These are phyloP conservation scores for Shargacucullia verbasci DNA, from an alignment of 2,888 invertebrate genomes.

Conservation along the genomic window DNA sequence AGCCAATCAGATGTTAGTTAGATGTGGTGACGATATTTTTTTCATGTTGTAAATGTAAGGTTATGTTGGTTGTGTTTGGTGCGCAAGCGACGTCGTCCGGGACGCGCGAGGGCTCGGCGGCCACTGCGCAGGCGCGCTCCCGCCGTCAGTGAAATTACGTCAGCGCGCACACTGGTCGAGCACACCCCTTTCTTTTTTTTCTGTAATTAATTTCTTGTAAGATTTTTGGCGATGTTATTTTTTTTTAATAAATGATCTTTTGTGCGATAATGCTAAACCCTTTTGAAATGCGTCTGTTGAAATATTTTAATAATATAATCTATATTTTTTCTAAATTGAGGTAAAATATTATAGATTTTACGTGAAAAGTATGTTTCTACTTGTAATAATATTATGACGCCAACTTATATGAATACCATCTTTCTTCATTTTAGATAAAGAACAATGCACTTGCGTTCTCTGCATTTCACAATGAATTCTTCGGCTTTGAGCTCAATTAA, in stretches of 20 bases:
- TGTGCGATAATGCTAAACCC: slow-evolving; percentile 45
- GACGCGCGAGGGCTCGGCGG: slow-evolving; percentile 78
- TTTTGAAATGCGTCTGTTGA: slow-evolving; percentile 28
- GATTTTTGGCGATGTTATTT: slow-evolving; percentile 77
- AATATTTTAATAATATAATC: slow-evolving; percentile 40
- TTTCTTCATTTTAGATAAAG: background rate
- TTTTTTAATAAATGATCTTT: slow-evolving; percentile 59
- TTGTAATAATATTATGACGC: too few relatives aligned
- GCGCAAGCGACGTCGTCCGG: slow-evolving; percentile 72
- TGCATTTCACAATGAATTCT: slow-evolving; percentile 19
- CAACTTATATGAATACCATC: background rate
- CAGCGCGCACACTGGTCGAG: slow-evolving; percentile 75
- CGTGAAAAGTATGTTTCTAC: too few relatives aligned
- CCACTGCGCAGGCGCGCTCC: slow-evolving; percentile 77
- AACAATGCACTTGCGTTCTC: slow-evolving; percentile 3
- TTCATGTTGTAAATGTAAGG: slow-evolving; percentile 37
- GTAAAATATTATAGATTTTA: too few relatives aligned
- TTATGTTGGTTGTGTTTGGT: slow-evolving; percentile 48
- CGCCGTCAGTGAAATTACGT: slow-evolving; percentile 81
- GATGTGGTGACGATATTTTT: slow-evolving; percentile 50
- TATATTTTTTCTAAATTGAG: slow-evolving; percentile 20
- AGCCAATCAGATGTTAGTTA: slow-evolving; percentile 31
- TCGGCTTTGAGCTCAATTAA: slow-evolving; percentile 39
- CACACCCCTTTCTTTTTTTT: slow-evolving; percentile 87
- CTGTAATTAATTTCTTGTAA: slow-evolving; percentile 85